Percentiles rank a stretch among this genome's conserved stretches.
phyloP scores from a whole-genome alignment of 2,797 vertebrate species.

The Masticophis lateralis region DNA sequence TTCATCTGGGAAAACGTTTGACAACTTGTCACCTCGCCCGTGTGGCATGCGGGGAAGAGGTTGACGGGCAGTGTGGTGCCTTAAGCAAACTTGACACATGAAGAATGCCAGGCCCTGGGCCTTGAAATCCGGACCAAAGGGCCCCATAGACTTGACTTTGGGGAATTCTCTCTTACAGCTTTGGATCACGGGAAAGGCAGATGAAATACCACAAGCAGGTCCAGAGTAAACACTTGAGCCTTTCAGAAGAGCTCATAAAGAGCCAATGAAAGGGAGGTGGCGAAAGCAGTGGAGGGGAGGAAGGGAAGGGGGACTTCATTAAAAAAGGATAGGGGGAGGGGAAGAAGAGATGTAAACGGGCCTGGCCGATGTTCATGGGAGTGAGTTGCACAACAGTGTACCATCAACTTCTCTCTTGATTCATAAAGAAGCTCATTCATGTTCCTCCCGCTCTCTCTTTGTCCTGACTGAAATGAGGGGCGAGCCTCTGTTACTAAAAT shows the following conservation, averaged over 20 bases:
- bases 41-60: background rate
- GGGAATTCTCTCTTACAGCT: background rate
- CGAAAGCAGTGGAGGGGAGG: background rate
- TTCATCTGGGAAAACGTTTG: background rate
- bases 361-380: background rate
- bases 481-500: background rate
- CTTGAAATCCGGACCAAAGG: background rate
- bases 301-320: background rate
- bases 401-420: background rate
- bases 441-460: background rate
- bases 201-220: background rate
- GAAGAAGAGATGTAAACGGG: conserved; percentile 30
- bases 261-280: background rate
- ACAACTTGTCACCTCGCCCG: conserved; percentile 2
- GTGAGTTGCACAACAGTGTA: background rate
- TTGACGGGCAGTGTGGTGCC: background rate
- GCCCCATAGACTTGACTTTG: background rate
- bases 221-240: conserved; percentile 7
- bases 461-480: background rate
- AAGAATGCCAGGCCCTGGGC: background rate
- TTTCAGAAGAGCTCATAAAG: conserved; percentile 13
- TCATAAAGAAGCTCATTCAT: background rate
- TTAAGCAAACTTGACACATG: conserved; percentile 18
- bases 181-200: background rate
- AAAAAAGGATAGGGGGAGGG: background rate